Conservation (phyloP, 2,113 vertebrate species). For the Gopherus flavomarginatus region DNA sequence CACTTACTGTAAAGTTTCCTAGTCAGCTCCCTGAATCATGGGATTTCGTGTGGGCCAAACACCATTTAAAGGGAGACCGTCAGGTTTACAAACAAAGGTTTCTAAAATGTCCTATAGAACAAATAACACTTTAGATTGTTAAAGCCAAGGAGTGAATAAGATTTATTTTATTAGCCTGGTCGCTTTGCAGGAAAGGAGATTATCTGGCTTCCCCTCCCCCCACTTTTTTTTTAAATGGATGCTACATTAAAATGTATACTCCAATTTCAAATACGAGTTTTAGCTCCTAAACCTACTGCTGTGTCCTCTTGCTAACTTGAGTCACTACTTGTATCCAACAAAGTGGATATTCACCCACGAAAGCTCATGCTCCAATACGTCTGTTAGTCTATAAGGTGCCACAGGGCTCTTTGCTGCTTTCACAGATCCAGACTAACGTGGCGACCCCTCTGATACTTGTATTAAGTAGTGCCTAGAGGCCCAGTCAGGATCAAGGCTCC, state of each 20-base stretch:
- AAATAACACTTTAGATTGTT: not conserved
- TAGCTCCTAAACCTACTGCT: not conserved
- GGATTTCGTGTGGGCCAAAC: not conserved
- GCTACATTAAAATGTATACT: not conserved
- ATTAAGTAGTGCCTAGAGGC: not conserved
- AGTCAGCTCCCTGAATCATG: not conserved
- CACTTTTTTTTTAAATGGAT: not conserved
- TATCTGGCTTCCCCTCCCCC: not conserved
- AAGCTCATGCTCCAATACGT: too few species aligned
- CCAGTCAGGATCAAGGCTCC: not conserved
- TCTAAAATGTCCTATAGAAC: not conserved
- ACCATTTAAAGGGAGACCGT: not conserved
- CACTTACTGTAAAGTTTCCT: accelerated
- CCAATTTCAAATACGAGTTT: not conserved
- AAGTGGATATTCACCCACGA: too few species aligned
- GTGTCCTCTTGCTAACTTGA: not conserved
- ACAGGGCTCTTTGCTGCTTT: too few species aligned
- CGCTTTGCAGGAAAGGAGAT: not conserved
- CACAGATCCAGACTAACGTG: too few species aligned
- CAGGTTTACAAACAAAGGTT: not conserved
- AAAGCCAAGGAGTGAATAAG: not conserved
- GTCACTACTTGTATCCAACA: not conserved
- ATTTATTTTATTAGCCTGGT: not conserved
- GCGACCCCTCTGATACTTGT: not conserved
- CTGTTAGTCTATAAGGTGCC: too few species aligned